These are phyloP conservation scores for Luehdorfia chinensis DNA, from an alignment of 1,140 invertebrate species.

Conservation along the genomic window DNA sequence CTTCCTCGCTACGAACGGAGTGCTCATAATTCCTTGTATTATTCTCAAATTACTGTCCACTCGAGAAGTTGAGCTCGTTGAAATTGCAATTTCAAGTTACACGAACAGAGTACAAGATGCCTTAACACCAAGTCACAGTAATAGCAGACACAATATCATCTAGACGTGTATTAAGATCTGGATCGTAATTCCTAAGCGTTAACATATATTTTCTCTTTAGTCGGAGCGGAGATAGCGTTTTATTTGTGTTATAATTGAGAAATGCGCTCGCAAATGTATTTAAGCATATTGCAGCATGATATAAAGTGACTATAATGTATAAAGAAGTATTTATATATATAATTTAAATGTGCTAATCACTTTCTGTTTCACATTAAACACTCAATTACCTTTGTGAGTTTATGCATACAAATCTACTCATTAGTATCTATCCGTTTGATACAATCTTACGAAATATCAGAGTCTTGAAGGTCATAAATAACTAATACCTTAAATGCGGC, in stretches of 20 bases:
- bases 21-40: constrained; percentile 17
- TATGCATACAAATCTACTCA: no score
- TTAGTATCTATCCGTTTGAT: no score
- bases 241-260: constrained; percentile 16
- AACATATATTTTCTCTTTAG: constrained; percentile 15
- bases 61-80: constrained; percentile 5
- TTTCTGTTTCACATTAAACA: no score
- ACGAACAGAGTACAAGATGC: not conserved
- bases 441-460: no score
- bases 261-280: constrained; percentile 9
- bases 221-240: not conserved
- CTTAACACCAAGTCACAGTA: not conserved
- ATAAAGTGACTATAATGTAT: no score
- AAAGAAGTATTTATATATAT: no score
- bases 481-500: no score
- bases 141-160: constrained; percentile 13
- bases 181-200: constrained; percentile 10
- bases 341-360: no score
- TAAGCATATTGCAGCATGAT: not conserved
- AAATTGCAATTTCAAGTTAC: not conserved
- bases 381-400: no score
- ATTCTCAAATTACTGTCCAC: constrained; percentile 23
- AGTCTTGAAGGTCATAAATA: no score
- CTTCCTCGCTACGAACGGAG: not conserved
- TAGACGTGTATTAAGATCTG: constrained; percentile 15